phyloP scores from a whole-genome alignment of 2,888 invertebrate species.

The Rhogogaster chlorosoma region DNA sequence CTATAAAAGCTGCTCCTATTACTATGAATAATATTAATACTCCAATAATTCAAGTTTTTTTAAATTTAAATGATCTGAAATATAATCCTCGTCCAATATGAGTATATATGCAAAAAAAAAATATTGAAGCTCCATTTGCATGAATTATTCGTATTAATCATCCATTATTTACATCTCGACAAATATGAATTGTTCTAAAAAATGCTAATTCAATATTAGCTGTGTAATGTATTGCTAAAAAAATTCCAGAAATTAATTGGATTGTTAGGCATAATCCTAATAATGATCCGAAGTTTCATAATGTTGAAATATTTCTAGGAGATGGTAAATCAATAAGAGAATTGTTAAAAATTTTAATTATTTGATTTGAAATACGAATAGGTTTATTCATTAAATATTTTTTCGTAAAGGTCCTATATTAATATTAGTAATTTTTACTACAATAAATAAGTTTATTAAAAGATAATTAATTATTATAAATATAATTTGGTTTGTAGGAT shows the following conservation, averaged over 20 bases:
- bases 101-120: conserved; percentile 85
- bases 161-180: conserved; percentile 85
- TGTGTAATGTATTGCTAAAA: conserved; percentile 86
- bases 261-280: conserved; percentile 82
- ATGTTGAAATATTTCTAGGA: conserved; percentile 82
- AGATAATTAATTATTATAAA: conserved; percentile 81
- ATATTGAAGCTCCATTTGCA: conserved; percentile 86
- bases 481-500: conserved; percentile 79
- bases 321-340: conserved; percentile 82
- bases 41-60: conserved; percentile 84
- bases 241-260: conserved; percentile 85
- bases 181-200: conserved; percentile 84
- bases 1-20: conserved; percentile 88
- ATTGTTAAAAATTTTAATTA: conserved; percentile 81
- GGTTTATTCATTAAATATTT: conserved; percentile 64
- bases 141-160: conserved; percentile 85
- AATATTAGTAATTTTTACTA: conserved; percentile 82
- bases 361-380: conserved; percentile 62
- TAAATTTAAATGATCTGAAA: conserved; percentile 82
- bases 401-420: conserved; percentile 80
- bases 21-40: conserved; percentile 83
- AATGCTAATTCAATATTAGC: conserved; percentile 84
- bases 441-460: conserved; percentile 81
- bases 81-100: conserved; percentile 85
- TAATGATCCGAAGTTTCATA: conserved; percentile 87